Conservation (phyloP, 2,888 invertebrate species). For the Leptinotarsa rubiginosa region DNA sequence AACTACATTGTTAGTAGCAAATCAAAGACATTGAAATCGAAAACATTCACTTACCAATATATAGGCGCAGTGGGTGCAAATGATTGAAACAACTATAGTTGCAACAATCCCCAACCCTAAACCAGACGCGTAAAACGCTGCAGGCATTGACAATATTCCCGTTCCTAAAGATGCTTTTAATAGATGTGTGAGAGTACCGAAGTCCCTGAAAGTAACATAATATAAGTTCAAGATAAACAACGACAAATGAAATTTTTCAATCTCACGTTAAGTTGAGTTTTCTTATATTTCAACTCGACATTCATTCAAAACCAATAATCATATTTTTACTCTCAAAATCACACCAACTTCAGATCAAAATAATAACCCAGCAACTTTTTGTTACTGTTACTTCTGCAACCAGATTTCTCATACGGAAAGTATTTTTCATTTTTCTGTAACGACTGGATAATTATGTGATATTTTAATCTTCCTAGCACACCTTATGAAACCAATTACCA, state of each 20-base stretch:
- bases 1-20: neutral
- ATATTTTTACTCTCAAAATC: too few relatives aligned
- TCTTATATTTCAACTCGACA: too few relatives aligned
- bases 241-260: neutral
- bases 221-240: neutral
- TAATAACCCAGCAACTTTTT: too few relatives aligned
- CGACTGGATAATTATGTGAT: too few relatives aligned
- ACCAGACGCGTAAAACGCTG: conserved; percentile 90
- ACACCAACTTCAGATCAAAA: too few relatives aligned
- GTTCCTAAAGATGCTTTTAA: conserved; percentile 96
- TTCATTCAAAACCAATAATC: too few relatives aligned
- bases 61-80: conserved; percentile 96
- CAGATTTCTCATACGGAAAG: too few relatives aligned
- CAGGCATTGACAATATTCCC: conserved; percentile 94
- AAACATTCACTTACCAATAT: conserved; percentile 75
- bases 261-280: too few relatives aligned
- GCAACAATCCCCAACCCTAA: conserved; percentile 85
- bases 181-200: conserved; percentile 91
- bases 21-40: neutral
- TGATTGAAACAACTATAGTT: conserved; percentile 84
- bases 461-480: too few relatives aligned
- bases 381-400: too few relatives aligned
- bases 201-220: conserved; percentile 74
- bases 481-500: too few relatives aligned
- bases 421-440: too few relatives aligned